These are phyloP conservation scores for Aradus depressus DNA, from an alignment of 2,888 invertebrate genomes.

Conservation along the genomic window DNA sequence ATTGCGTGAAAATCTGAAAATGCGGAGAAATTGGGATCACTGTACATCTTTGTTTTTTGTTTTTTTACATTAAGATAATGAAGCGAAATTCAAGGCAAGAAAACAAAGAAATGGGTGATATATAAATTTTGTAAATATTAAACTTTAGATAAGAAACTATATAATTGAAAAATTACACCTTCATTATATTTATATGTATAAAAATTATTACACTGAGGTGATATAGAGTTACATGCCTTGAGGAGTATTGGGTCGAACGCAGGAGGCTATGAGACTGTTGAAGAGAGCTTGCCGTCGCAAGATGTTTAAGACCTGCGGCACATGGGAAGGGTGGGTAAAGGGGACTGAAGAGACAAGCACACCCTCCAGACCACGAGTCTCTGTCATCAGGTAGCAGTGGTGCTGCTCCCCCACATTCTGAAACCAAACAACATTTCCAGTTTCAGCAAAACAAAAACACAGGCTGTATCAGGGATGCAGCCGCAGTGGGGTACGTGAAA, in stretches of 20 bases:
- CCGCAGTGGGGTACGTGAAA: too few relatives aligned
- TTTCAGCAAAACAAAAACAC: too few relatives aligned
- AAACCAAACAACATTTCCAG: too few relatives aligned
- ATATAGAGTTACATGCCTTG: constrained; percentile 47
- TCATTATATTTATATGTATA: constrained; percentile 10
- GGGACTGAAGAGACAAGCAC: constrained; percentile 69
- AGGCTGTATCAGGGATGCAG: too few relatives aligned
- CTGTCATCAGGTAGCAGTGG: constrained; percentile 88
- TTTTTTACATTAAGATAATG: too few relatives aligned
- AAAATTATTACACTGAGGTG: constrained; percentile 1
- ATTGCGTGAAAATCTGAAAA: too few relatives aligned
- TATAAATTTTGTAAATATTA: background rate
- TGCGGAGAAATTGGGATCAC: too few relatives aligned
- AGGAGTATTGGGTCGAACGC: constrained; percentile 69
- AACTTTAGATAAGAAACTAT: background rate
- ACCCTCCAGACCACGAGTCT: constrained; percentile 63
- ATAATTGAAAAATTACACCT: constrained; percentile 17
- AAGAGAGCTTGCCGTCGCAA: constrained; percentile 85
- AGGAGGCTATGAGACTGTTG: constrained; percentile 78
- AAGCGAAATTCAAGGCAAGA: too few relatives aligned
- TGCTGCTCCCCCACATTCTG: constrained; percentile 84
- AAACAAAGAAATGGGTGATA: too few relatives aligned
- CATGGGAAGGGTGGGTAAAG: constrained; percentile 87
- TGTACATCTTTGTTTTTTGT: too few relatives aligned
- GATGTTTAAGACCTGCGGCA: constrained; percentile 71